Evolutionary conservation across 2,113 vertebrate species (phyloP), one percentile per base, ranked within the genome.

Genomic region (Callaeas wilsoni): DNA sequence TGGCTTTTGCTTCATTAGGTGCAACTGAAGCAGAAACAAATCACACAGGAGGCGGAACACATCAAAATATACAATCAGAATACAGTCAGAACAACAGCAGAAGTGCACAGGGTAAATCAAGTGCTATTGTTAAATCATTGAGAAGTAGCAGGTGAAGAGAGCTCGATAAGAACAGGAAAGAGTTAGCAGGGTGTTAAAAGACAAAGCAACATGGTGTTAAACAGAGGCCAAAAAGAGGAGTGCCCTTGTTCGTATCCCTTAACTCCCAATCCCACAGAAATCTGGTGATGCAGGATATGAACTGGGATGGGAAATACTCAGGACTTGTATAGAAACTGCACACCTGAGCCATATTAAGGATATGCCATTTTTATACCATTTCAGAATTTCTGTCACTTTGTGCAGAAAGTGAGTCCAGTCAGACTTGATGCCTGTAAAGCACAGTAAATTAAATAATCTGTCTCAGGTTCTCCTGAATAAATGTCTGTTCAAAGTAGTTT

Each of bases 231-330:
- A 23, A n/a, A 17, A 39, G 18, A 65, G 16, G 19, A 79, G 12
- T 0, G 0, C 12, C 4, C 1, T 1, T 69, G 35, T n/a, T 33
- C 7, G 4, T 46, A 74, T 20, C 6, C 10, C 6, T 1, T 25
- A 64, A 33, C 17, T 47, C 18, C 14, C 20, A 68, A 42, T 39
- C 20, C 21, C 39, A 30, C 63, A 60, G 53, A 89, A 91, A 89
- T 76, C 0, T n/a, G n/a, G 6, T 23, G 73, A 22, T 69, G 46
- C 7, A 29, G 41, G 41, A 27, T 62, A 70, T 56, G 13, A 87
- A 6, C 3, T 62, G 7, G 9, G 6, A 37, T 57, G 26, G n/a
- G 7, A 77, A 87, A 80, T 49, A 53, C 7, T 69, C 32, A 81
- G 29, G 22, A 56, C 13, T 3, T 64, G 12, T 41, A 23, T 3